A percentile compares a stretch with the other conserved stretches of the same genome.
These are phyloP conservation scores for Nannoperca australis DNA, from an alignment of 2,797 vertebrate species.

Conservation along the genomic window DNA sequence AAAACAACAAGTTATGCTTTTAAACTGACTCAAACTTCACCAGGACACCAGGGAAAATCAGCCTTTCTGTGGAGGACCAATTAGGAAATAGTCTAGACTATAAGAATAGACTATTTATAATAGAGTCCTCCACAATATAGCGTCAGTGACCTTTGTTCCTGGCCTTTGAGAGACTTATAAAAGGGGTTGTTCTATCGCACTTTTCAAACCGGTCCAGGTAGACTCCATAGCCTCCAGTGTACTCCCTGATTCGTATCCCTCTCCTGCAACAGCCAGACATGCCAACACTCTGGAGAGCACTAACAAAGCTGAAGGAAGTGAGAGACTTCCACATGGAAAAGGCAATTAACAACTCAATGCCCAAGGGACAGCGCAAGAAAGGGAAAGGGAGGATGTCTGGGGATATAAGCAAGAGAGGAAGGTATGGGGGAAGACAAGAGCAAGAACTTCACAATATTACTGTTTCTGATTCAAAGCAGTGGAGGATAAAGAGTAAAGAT, in stretches of 20 bases:
- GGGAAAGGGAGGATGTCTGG: constrained; percentile 42
- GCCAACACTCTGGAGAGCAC: constrained; percentile 63
- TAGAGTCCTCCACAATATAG: constrained; percentile 38
- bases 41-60: constrained; percentile 39
- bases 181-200: constrained; percentile 45
- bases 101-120: constrained; percentile 48
- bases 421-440: constrained; percentile 27
- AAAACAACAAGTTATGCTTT: constrained; percentile 23
- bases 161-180: constrained; percentile 65
- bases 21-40: constrained; percentile 27
- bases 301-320: constrained; percentile 75
- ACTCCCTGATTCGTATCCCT: constrained; percentile 68
- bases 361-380: constrained; percentile 62
- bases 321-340: constrained; percentile 80
- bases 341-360: constrained; percentile 83
- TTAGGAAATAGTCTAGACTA: constrained; percentile 45
- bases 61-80: constrained; percentile 39
- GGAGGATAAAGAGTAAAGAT: constrained; percentile 33
- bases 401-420: constrained; percentile 55
- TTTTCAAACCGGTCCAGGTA: constrained; percentile 51
- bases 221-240: constrained; percentile 43
- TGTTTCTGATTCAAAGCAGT: constrained; percentile 59
- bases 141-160: constrained; percentile 67
- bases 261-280: constrained; percentile 53
- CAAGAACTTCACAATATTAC: constrained; percentile 18